Evolutionary conservation across 2,888 invertebrate species (phyloP), one percentile per base, ranked within the genome.

Genomic region (Agrotis ipsilon): DNA sequence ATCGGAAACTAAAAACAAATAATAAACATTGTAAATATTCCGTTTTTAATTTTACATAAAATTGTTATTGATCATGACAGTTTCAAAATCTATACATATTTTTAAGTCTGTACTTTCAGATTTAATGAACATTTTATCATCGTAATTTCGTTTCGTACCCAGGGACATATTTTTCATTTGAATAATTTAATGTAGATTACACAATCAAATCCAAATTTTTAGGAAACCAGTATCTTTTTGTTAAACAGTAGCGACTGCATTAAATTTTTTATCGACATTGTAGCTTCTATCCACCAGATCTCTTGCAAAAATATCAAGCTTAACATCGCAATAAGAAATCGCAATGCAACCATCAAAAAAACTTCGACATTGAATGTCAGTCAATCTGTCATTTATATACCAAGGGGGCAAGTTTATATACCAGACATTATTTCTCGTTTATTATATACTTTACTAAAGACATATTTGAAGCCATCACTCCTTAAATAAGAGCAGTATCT

Each of bases 371-470:
- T 69, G n/a, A n/a, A n/a, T n/a, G 49, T 60, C 73, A 7, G n/a
- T 52, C 13, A 13, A 39, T 24, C 59, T 54, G 76, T 43, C 49
- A 68, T 11, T 62, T 57, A 58, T 46, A 7, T 60, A 74, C 43
- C 5, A 21, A 78, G 18, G 63, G 70, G 19, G 46, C 1, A 13
- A 27, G 11, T n/a, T 9, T 14, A 32, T 32, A 45, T 11, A 51
- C 59, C 55, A 72, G 46, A 48, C 43, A 19, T 46, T n/a, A 43
- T 3, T 24, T 63, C 19, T 49, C 49, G 39, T 19, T 58, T 51
- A 18, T 68, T 79, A 74, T 68, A 45, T 80, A 75, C 39, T 60
- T 27, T 24, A 43, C 9, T 49, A 16, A 48, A 60, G 5, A 51
- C 27, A 64, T 58, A 48, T 57, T 45, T n/a, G 27, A 18, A 39